Evolutionary conservation across 2,888 invertebrate species (phyloP), one percentile per base, ranked within the genome.

Genomic region (Melinaea menophilus): DNA sequence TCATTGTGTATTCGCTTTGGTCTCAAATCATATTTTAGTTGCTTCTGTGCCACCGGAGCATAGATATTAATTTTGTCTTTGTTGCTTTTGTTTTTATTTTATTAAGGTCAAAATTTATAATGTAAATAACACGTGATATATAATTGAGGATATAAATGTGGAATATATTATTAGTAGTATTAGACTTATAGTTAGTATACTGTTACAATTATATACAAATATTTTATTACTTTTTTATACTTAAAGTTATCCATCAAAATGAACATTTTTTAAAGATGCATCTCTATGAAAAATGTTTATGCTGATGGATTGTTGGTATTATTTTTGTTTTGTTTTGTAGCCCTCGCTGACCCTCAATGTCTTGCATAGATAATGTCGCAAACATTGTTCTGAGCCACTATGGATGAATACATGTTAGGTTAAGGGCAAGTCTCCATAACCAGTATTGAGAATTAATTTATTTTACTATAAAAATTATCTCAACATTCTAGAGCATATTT

Each of bases 21-120:
- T 77, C 78, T 78, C 74, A 75, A 79, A 79, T 80, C 77, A 81
- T 82, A 82, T 83, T 82, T 80, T 79, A 79, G 77, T 78, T 78
- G 79, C 77, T 73, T 69, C 69, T 69, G 64, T 57, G 64, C 64
- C 62, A 63, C 55, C 60, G 59, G 59, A 47, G 57, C 61, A 54
- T n/a, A 41, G 59, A 62, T 70, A 71, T 69, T 71, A 68, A 68
- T 69, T 67, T 71, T 61, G 55, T 62, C 66, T 63, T 34, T 61
- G 59, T 61, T 48, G 45, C 62, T 65, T 61, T 59, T 62, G 22
- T 55, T 60, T 64, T 51, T 65, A 57, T 63, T 13, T 37, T 55
- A 56, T 48, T 57, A 57, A 41, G 48, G n/a, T 56, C 11, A 61
- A 54, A 51, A 31, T 51, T 51, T n/a, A 2, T 22, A 51, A 31